phyloP scores from a whole-genome alignment of 2,888 invertebrate species.

The Schizotus pectinicornis region DNA sequence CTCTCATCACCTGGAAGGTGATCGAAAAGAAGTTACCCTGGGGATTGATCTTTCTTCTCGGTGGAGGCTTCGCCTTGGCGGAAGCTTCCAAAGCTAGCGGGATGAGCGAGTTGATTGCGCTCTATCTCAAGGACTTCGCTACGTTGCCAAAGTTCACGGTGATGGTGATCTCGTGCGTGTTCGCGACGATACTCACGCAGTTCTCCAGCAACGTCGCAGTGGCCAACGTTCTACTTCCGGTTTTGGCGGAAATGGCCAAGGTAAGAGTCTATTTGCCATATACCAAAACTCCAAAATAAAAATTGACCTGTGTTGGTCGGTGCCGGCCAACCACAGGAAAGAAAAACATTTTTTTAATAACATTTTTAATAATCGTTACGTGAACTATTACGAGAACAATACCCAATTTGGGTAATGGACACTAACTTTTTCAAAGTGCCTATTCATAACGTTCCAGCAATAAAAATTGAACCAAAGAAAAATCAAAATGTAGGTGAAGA shows the following conservation, averaged over 20 bases:
- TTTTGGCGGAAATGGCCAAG: conserved; percentile 77
- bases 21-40: conserved; percentile 87
- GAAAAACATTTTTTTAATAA: no score
- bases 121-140: conserved; percentile 70
- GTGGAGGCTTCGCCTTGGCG: conserved; percentile 91
- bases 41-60: conserved; percentile 86
- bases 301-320: no score
- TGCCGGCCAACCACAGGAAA: no score
- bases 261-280: conserved; percentile 39
- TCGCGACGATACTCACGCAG: conserved; percentile 85
- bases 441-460: no score
- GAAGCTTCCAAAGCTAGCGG: conserved; percentile 83
- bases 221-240: conserved; percentile 86
- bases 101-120: conserved; percentile 77
- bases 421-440: no score
- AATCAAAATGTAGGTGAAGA: no score
- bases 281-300: no score
- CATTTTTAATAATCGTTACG: no score
- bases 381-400: no score
- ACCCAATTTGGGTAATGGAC: no score
- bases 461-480: no score
- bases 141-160: conserved; percentile 70
- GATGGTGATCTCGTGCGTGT: conserved; percentile 76
- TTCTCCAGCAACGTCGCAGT: conserved; percentile 91
- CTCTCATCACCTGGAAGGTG: conserved; percentile 83